phyloP scores from a whole-genome alignment of 2,113 vertebrate species.

The Typhlomys cinereus region DNA sequence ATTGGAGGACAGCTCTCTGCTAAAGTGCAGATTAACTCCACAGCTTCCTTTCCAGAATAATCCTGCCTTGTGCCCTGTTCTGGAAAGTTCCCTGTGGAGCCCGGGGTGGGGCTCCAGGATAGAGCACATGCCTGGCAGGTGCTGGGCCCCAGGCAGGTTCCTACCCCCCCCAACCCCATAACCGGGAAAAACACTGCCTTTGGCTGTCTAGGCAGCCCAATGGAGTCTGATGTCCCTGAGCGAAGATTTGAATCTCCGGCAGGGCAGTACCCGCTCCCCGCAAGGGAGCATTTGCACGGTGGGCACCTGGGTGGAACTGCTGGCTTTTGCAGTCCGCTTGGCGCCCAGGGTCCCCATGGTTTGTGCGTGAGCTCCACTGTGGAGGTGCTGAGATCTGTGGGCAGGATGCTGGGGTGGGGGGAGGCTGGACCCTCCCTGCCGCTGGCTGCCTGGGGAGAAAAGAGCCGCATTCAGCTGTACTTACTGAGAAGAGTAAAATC shows the following conservation, averaged over 20 bases:
- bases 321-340: background rate
- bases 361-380: background rate
- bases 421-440: background rate
- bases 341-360: background rate
- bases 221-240: too few species aligned
- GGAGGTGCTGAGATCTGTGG: background rate
- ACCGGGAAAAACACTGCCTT: background rate
- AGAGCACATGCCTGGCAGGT: too few species aligned
- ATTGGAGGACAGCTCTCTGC: background rate
- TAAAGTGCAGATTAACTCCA: background rate
- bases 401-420: conserved; percentile 5
- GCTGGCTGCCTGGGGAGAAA: conserved; percentile 51
- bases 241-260: background rate
- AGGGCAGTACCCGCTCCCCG: background rate
- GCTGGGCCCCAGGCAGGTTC: background rate
- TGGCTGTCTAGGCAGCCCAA: background rate
- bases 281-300: background rate
- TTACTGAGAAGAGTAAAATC: conserved; percentile 53
- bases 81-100: background rate
- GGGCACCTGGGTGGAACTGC: background rate
- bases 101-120: background rate
- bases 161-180: background rate
- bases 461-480: conserved; percentile 25
- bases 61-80: background rate
- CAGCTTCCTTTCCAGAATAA: background rate